Evolutionary conservation across 1,140 invertebrate genomes (phyloP), one percentile per base, ranked within the genome.

Genomic region (Drosophila micromelanica): DNA sequence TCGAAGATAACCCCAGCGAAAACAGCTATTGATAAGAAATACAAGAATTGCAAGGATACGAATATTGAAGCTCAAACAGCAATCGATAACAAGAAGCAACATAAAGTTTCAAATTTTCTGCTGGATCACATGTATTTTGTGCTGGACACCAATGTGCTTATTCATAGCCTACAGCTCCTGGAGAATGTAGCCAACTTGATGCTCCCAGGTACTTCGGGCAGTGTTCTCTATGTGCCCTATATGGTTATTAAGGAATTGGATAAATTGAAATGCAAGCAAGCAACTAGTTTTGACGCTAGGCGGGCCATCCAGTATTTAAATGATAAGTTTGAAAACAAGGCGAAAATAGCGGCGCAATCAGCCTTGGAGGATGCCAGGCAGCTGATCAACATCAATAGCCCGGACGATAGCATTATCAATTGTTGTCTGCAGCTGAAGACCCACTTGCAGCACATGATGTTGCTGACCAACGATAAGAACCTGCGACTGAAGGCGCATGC

Each of bases 401-500:
- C 71, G 2, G 90, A 91, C 32, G 90, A 91, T 62, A 79, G 77
- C 57, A 90, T 91, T n/a, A 40, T 91, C 1, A 91, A 91, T 51
- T 89, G 90, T 49, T 91, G 90, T 38, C 52, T 91, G 32, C 90
- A 91, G 57, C 52, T 87, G 2, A 70, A 89, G 46, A 17, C 71
- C 1, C 35, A 85, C 9, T 74, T 78, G 23, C 30, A 54, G 0
- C 56, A 79, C 56, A 48, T 81, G 35, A 74, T 90, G 38, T 59
- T 91, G 13, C 63, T 91, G 6, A 87, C 81, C 38, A 85, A 91
- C 38, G 90, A 91, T 23, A 59, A 43, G 3, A 91, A 91, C 74
- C 61, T 91, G n/a, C 77, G 82, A 2, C 76, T 90, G 5, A 91
- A 91, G 56, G 89, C 76, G 2, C 69, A 69, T 7, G 84, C 85